Percentiles rank a stretch among this genome's conserved stretches.
These are phyloP conservation scores for Paragorgia papillata DNA, from an alignment of 92 coral and sea anemone genomes.

Conservation along the genomic window DNA sequence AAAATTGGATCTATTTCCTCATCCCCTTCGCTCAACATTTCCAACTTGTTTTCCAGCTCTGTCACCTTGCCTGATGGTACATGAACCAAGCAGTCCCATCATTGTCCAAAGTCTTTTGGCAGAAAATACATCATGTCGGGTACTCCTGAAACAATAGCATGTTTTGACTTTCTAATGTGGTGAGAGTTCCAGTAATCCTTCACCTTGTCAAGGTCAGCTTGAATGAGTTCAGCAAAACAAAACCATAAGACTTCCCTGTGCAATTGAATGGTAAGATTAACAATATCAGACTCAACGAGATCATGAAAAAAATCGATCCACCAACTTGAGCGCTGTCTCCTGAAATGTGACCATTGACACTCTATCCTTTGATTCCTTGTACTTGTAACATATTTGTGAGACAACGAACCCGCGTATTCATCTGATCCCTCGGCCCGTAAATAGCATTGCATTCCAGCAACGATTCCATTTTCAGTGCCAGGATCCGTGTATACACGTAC, in stretches of 20 bases:
- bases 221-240: slow-evolving; percentile 64
- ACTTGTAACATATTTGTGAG: slow-evolving; percentile 65
- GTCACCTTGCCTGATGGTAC: slow-evolving; percentile 49
- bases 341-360: slow-evolving; percentile 52
- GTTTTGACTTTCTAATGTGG: slow-evolving; percentile 67
- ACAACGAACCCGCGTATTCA: slow-evolving; percentile 52
- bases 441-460: slow-evolving; percentile 62
- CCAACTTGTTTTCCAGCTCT: slow-evolving; percentile 61
- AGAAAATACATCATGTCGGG: slow-evolving; percentile 70
- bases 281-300: slow-evolving; percentile 63
- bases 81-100: slow-evolving; percentile 53
- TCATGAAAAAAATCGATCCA: slow-evolving; percentile 70
- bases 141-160: slow-evolving; percentile 59
- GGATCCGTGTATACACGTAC: slow-evolving; percentile 48
- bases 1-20: slow-evolving; percentile 55
- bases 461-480: slow-evolving; percentile 61
- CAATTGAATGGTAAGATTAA: slow-evolving; percentile 57
- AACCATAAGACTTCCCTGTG: slow-evolving; percentile 70
- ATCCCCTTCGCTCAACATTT: slow-evolving; percentile 33
- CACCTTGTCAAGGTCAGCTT: no score
- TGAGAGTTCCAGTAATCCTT: slow-evolving; percentile 69
- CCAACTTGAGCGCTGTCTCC: slow-evolving; percentile 57
- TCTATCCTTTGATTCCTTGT: slow-evolving; percentile 54
- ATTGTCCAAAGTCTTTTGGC: slow-evolving; percentile 58
- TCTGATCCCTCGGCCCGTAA: slow-evolving; percentile 54